Conservation (phyloP, 1,140 invertebrate species). For the Cydia splendana region DNA sequence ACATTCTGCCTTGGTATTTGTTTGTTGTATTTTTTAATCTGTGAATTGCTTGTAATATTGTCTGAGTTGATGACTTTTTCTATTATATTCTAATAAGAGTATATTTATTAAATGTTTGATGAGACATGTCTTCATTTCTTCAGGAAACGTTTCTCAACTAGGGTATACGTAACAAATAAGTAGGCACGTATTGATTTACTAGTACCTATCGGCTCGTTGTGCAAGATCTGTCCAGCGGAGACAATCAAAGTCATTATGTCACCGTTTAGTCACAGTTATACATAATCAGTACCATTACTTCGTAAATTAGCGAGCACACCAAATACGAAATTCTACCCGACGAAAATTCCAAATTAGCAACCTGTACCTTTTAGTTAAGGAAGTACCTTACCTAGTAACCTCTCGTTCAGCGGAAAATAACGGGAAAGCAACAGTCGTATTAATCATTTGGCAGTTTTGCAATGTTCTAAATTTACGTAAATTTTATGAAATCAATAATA, state of each 20-base stretch:
- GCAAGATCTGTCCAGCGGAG: slow-evolving; percentile 29
- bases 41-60: no score
- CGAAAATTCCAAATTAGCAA: not conserved
- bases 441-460: not conserved
- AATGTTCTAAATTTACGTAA: not conserved
- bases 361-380: no score
- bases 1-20: no score
- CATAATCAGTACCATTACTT: slow-evolving; percentile 4
- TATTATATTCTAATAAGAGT: not conserved
- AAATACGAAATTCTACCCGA: not conserved
- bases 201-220: slow-evolving; percentile 28
- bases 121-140: not conserved
- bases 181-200: slow-evolving; percentile 35
- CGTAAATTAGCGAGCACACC: not conserved
- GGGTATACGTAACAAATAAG: slow-evolving; percentile 33
- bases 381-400: not conserved
- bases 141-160: not conserved
- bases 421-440: not conserved
- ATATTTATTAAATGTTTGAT: not conserved
- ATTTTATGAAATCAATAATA: slow-evolving; percentile 11
- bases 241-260: slow-evolving; percentile 49
- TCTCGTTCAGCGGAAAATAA: not conserved
- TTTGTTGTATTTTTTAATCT: no score
- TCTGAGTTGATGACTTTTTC: no score
- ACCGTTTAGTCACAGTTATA: slow-evolving; percentile 38